phyloP scores from a whole-genome alignment of 2,797 vertebrate species.

The Sebastes jordani region DNA sequence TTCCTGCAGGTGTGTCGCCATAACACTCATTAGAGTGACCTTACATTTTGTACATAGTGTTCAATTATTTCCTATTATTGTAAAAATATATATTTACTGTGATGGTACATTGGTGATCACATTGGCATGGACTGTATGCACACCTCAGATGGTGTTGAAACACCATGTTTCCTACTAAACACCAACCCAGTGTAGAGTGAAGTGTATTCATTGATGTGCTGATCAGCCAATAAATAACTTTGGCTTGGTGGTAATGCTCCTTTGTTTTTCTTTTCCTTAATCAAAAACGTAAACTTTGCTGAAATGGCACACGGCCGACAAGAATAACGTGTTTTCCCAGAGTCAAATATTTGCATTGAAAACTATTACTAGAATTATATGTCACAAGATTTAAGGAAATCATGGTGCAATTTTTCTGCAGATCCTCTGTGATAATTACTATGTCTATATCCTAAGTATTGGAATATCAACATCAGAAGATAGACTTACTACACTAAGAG shows the following conservation, averaged over 20 bases:
- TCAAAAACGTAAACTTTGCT: neutral
- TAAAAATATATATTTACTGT: neutral
- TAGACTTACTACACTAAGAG: neutral
- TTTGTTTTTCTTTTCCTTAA: neutral
- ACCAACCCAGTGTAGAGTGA: neutral
- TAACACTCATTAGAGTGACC: neutral
- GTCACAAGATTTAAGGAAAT: neutral
- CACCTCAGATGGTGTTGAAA: neutral
- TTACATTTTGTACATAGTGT: neutral
- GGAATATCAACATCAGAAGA: neutral
- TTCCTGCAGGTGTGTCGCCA: conserved; percentile 17
- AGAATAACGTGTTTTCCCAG: neutral
- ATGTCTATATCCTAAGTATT: neutral
- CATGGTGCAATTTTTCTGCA: neutral
- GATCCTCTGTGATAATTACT: neutral
- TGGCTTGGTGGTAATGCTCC: neutral
- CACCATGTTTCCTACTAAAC: neutral
- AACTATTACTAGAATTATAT: neutral
- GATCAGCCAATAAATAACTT: conserved; percentile 6
- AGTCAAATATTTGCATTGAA: neutral
- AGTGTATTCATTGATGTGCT: neutral
- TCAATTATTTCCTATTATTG: neutral
- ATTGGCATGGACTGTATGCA: neutral
- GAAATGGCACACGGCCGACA: neutral
- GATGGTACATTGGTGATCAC: neutral